Conservation (phyloP, 2,113 vertebrate species). For the Dicaeum eximium region DNA sequence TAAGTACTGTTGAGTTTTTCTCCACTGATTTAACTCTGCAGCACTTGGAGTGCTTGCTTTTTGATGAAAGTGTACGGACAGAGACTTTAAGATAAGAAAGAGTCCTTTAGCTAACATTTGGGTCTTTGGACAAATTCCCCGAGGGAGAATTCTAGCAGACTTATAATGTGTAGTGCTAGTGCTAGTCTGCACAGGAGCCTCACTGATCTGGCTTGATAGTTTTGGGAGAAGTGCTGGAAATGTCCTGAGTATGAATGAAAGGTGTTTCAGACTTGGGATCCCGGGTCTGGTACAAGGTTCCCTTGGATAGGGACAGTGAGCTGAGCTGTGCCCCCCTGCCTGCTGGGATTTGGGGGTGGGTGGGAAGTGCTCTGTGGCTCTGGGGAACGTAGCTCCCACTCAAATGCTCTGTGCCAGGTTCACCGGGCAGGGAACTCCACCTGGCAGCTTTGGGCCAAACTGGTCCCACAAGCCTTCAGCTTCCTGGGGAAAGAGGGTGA, state of each 20-base stretch:
- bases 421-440: neutral
- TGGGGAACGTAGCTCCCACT: accelerated
- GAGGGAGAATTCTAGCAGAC: neutral
- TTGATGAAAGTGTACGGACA: neutral
- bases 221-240: neutral
- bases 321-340: neutral
- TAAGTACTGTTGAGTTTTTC: neutral
- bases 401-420: accelerated
- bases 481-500: neutral
- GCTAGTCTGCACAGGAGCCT: neutral
- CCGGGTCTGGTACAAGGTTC: neutral
- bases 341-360: neutral
- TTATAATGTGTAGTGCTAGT: neutral
- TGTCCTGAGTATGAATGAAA: neutral
- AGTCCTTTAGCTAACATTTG: neutral
- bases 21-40: neutral
- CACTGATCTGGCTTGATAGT: neutral
- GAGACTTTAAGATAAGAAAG: neutral
- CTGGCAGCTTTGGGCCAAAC: neutral
- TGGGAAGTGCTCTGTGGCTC: neutral
- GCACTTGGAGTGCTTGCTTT: neutral
- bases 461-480: neutral
- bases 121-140: neutral
- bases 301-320: neutral
- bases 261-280: neutral